Evolutionary conservation across 2,888 invertebrate species (phyloP).

Genomic region (Dorcus hopei): DNA sequence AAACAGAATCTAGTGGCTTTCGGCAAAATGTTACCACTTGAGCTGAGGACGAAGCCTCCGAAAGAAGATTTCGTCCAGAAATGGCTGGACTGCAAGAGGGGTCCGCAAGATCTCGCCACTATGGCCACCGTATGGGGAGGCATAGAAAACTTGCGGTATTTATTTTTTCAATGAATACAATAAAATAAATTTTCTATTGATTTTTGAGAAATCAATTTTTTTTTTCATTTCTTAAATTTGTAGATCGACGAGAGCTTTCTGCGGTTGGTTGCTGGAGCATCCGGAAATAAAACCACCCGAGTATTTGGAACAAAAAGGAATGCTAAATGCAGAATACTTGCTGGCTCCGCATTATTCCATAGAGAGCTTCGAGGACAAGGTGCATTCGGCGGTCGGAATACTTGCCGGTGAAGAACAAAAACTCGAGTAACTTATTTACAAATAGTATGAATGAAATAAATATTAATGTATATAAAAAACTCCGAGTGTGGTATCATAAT

Average conservation of each 20-base stretch:
- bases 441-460: not conserved
- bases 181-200: not conserved
- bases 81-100: conserved; percentile 56
- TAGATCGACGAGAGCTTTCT: conserved; percentile 58
- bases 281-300: conserved; percentile 55
- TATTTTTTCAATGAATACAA: not conserved
- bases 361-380: conserved; percentile 11
- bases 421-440: not conserved
- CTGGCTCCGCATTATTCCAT: conserved; percentile 21
- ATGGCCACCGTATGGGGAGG: conserved; percentile 64
- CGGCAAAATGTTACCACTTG: conserved; percentile 52
- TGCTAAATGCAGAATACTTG: conserved; percentile 42
- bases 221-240: not conserved
- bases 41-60: conserved; percentile 55
- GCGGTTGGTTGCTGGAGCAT: conserved; percentile 56
- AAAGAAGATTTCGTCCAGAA: conserved; percentile 52
- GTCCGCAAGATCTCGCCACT: conserved; percentile 57
- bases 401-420: not conserved
- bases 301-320: conserved; percentile 54
- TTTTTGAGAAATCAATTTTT: not conserved
- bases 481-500: too few relatives aligned
- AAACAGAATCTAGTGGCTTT: conserved; percentile 54
- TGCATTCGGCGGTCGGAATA: conserved; percentile 1
- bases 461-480: not conserved
- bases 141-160: conserved; percentile 58